phyloP scores from a whole-genome alignment of 2,113 vertebrate genomes.

The Gallinago jamesoni region DNA sequence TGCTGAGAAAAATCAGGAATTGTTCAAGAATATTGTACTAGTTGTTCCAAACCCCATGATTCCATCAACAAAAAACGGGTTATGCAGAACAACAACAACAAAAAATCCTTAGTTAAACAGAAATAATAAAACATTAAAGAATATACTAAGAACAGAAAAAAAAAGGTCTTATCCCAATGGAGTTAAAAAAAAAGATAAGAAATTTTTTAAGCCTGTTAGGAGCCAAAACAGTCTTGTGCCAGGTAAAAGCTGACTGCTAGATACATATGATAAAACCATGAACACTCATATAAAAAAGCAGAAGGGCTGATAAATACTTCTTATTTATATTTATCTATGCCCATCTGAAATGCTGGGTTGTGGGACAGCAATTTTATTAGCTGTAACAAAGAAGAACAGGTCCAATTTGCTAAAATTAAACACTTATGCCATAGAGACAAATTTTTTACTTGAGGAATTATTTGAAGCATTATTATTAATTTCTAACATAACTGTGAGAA shows the following conservation, averaged over 20 bases:
- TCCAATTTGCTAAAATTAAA: neutral
- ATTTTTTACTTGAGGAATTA: neutral
- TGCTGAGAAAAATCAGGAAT: neutral
- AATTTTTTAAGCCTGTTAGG: neutral
- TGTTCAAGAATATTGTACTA: neutral
- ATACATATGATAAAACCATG: neutral
- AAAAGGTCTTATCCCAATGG: neutral
- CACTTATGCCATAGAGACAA: neutral
- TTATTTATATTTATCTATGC: neutral
- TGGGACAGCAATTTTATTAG: neutral
- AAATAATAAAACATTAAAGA: neutral
- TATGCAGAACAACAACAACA: neutral
- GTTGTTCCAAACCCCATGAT: neutral
- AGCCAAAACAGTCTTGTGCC: neutral
- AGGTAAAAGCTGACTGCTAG: neutral
- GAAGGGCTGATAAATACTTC: neutral
- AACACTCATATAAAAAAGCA: neutral
- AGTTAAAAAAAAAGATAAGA: neutral
- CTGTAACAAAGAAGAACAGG: neutral
- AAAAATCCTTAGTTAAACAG: neutral
- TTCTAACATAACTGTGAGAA: neutral
- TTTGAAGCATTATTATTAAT: neutral
- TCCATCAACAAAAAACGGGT: neutral
- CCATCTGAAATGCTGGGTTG: neutral
- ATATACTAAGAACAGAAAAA: neutral